Base-by-base conservation (phyloP, 2,797 vertebrate species). In the Chaunax sp. region DNA sequence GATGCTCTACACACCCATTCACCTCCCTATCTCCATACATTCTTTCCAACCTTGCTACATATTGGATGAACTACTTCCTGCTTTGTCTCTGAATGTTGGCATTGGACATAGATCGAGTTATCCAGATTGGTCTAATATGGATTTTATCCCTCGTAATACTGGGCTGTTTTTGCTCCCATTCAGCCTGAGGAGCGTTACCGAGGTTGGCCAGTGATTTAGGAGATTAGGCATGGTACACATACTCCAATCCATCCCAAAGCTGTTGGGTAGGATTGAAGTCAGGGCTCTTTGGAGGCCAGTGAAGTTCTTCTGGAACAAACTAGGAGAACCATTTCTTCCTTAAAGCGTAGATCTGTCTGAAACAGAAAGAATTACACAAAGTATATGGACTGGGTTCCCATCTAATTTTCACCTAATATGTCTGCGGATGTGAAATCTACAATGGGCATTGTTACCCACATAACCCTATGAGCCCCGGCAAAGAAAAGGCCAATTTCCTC, bases 401-500 rank as follows among this genome's bases (percentile, higher is more conserved):
- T 37, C 5, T 68, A 43, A 41, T 43, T 33, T 23, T 18, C 46
- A 46, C 51, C 20, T 58, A 20, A 60, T 20, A 28, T 54, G 44
- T 13, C 53, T 77, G 25, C 45, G 30, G 30, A 53, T 59, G 46
- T 63, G 14, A 49, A 57, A 67, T 59, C 49, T 63, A 15, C 50
- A 55, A 51, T 9, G 38, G 40, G 22, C 46, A 68, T 46, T 64
- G 57, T 78, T 54, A 47, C 44, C 60, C 53, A 65, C 22, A 61
- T 35, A 71, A 53, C 55, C 28, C 50, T 15, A 46, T 8, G 43
- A 77, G 52, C 28, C 19, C 55, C 55, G 37, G 47, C 64, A 74
- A 64, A 61, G 49, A 64, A 74, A 53, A 46, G 49, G 35, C 64
- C 61, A 28, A 40, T 62, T 61, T 47, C 22, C 40, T 58, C 45